Evolutionary conservation across 2,113 vertebrate species (phyloP).

Genomic region (Solea solea): DNA sequence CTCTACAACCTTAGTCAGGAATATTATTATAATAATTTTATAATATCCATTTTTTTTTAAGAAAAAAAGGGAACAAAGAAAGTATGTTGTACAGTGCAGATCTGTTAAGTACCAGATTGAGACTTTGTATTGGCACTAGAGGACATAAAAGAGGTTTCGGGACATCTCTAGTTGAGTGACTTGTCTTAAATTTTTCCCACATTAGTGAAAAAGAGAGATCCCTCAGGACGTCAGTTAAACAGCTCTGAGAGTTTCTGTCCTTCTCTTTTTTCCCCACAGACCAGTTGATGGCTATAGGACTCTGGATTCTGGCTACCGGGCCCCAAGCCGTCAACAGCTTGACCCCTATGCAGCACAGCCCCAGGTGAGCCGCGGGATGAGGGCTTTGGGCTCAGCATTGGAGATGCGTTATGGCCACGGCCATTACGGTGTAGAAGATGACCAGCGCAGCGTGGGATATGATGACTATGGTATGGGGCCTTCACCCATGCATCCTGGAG

Average conservation of each 20-base stretch:
- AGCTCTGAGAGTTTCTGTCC: neutral
- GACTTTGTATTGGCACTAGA: too few relatives aligned
- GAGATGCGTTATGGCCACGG: conserved; percentile 90
- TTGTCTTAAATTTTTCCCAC: too few relatives aligned
- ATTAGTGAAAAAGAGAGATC: neutral
- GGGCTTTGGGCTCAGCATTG: conserved; percentile 89
- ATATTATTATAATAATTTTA: too few relatives aligned
- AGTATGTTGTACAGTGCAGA: too few relatives aligned
- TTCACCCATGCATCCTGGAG: conserved; percentile 82
- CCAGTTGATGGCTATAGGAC: conserved; percentile 83
- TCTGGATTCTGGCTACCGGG: conserved; percentile 88
- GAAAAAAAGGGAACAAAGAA: too few relatives aligned
- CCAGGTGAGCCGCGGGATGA: conserved; percentile 82
- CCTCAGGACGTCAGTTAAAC: too few relatives aligned
- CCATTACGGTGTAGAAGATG: conserved; percentile 90
- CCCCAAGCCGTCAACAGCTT: conserved; percentile 88
- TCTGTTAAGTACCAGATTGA: too few relatives aligned
- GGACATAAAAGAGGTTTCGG: too few relatives aligned
- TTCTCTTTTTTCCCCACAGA: conserved; percentile 37
- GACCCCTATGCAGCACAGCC: conserved; percentile 94
- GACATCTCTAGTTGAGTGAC: too few relatives aligned
- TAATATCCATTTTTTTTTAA: too few relatives aligned
- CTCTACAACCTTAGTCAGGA: too few relatives aligned
- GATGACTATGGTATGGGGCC: conserved; percentile 90
- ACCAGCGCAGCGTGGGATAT: conserved; percentile 92